Evolutionary conservation across 2,113 vertebrate genomes (phyloP), one percentile per base, ranked within the genome.

Genomic region (Sapajus apella): DNA sequence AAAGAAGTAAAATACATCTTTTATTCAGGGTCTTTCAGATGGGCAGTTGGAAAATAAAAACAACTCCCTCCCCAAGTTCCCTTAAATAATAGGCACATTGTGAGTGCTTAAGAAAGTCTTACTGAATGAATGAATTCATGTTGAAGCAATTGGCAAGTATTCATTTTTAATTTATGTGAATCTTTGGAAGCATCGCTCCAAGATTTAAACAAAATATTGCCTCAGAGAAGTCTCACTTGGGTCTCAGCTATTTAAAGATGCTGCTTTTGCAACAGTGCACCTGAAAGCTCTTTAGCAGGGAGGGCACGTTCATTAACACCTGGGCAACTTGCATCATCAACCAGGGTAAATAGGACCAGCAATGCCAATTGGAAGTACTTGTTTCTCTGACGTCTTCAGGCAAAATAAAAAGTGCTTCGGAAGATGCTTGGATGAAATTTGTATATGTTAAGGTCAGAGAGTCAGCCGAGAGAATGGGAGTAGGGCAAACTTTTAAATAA

Each of bases 41-140:
- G 79, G 61, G 37, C 32, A 72, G 84, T 79, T 97, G 81, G 70
- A 84, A 97, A 92, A 77, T 73, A 50, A 93, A 97, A 81, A 37
- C 10, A 32, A 17, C 12, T 9, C 11, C 30, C 12, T 47, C 4
- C 35, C 21, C 5, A 43, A 64, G 37, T 61, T 12, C 27, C 56
- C 55, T 3, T n/a, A 52, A 81, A 61, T 43, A 77, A 56, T 13
- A 52, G 56, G 40, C 66, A 56, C 16, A 12, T 61, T 90, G 55
- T 77, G 72, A n/a, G 21, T 50, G 76, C 70, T 87, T 68, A 73
- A 43, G 25, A 16, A 50, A 93, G 50, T 8, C 64, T 83, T 50
- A 17, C 37, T 47, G 68, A 77, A 17, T 68, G 56, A 64, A 61
- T 64, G n/a, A 47, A 64, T 92, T 64, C 50, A 25, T 80, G 72